Base-by-base conservation (phyloP, 2,888 invertebrate species). In the Andrena flavipes region DNA sequence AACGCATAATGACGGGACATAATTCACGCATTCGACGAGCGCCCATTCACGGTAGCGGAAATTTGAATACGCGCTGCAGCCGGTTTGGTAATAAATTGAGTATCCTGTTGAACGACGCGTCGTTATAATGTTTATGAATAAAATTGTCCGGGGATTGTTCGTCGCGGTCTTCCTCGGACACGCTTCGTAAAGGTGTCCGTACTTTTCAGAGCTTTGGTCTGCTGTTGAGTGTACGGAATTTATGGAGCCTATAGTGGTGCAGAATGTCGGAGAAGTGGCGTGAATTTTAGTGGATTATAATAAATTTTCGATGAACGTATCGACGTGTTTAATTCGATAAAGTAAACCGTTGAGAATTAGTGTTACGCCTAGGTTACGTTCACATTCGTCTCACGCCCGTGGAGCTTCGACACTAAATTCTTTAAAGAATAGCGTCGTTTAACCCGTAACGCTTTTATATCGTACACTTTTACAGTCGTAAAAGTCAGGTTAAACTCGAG, bases 21-120 rank as follows among this genome's bases (percentile, higher is more conserved):
- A 76, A 87, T 86, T 86, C 77, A 48, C 67, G 49, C 75, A 62
- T 79, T 63, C 72, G 79, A 82, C 70, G 60, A 76, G 73, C 48
- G 20, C 13, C 42, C 26, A 10, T 26, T 71, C 76, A n/a, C n/a
- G 20, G 62, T 5, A 51, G 67, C 7, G 26, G n/a, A 59, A 13
- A 60, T 68, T 35, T 64, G 70, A 69, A 75, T 30, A 62, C 20
- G 13, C 51, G 48, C 63, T 65, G 56, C 64, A 48, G 0, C 0
- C 13, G 8, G 35, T 72, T 70, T 49, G n/a, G 10, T 48, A 48
- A 54, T 60, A 60, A 68, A 71, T 80, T 54, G 72, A 81, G 42
- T n/a, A 51, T 79, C 69, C 48, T 23, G 33, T 5, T 13, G 49
- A 51, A 35, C 48, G 33, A 30, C 65, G 20, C 10, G 30, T 60